Conservation (phyloP, 1,140 invertebrate genomes). For the Goniozus legneri region DNA sequence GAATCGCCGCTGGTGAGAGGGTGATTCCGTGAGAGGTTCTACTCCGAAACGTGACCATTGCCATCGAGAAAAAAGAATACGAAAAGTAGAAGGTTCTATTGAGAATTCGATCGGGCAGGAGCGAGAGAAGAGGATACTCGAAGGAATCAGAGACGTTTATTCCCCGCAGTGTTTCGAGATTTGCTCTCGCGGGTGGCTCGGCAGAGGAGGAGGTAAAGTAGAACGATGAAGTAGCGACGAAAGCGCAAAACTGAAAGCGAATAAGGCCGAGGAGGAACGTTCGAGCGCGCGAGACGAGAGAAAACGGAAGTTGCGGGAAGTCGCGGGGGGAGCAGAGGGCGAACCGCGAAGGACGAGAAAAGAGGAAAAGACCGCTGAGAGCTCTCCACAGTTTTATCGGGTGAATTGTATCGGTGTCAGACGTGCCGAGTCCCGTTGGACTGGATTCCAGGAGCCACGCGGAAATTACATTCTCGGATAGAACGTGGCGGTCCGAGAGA, state of each 20-base stretch:
- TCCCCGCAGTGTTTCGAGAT: neutral
- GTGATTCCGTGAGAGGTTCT: no score
- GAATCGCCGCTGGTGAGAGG: no score
- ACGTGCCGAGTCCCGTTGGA: slow-evolving; percentile 32
- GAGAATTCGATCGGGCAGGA: neutral
- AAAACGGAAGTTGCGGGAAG: neutral
- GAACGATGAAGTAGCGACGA: neutral
- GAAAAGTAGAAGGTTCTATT: neutral
- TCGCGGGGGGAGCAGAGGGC: slow-evolving; percentile 4
- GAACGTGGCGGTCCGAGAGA: slow-evolving; percentile 22
- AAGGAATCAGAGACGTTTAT: neutral
- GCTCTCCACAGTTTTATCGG: slow-evolving; percentile 30
- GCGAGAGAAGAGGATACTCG: neutral
- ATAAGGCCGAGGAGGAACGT: neutral
- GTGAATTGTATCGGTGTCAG: slow-evolving; percentile 40
- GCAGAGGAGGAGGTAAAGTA: neutral
- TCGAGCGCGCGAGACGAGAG: neutral
- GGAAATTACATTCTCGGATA: slow-evolving; percentile 43
- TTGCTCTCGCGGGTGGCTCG: neutral
- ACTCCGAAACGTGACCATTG: no score
- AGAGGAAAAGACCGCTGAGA: neutral
- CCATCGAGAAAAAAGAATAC: neutral
- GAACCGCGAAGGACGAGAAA: slow-evolving; percentile 4
- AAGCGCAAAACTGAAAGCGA: neutral
- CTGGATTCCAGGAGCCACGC: slow-evolving; percentile 30